These are phyloP conservation scores for Notothenia coriiceps DNA, from an alignment of 2,113 vertebrate genomes.

Conservation along the genomic window DNA sequence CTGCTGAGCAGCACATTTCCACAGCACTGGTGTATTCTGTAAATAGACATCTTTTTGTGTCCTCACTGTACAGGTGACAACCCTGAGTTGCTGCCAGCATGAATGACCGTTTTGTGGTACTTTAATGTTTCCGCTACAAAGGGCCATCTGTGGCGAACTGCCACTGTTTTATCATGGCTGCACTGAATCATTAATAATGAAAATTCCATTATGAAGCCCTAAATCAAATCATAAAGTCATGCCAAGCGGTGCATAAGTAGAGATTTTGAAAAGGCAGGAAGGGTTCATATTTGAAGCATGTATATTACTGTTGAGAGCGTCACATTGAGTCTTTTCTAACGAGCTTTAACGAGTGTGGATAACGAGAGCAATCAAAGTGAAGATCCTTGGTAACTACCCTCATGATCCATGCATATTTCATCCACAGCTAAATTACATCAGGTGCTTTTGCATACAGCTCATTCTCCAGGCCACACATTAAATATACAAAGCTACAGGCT, in stretches of 20 bases:
- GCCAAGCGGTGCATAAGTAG: slow-evolving; percentile 36
- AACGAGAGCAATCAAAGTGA: neutral
- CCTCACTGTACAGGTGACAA: slow-evolving; percentile 44
- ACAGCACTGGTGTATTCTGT: slow-evolving; percentile 22
- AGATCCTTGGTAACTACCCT: neutral
- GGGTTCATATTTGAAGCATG: neutral
- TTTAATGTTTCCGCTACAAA: slow-evolving; percentile 21
- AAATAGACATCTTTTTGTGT: slow-evolving; percentile 38
- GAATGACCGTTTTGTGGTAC: slow-evolving; percentile 15
- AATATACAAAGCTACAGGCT: neutral
- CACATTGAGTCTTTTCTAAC: neutral
- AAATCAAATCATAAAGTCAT: slow-evolving; percentile 43
- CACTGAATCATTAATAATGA: slow-evolving; percentile 52
- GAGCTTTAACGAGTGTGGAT: slow-evolving; percentile 9
- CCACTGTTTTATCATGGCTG: slow-evolving; percentile 42
- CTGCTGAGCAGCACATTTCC: slow-evolving; percentile 45
- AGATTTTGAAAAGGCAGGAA: slow-evolving; percentile 31
- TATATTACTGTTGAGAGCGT: neutral
- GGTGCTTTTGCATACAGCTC: neutral
- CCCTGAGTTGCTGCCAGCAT: slow-evolving; percentile 1
- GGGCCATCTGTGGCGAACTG: slow-evolving; percentile 13
- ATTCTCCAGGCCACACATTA: neutral
- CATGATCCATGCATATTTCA: neutral
- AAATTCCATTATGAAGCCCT: slow-evolving; percentile 59
- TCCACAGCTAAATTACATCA: neutral